Conservation (phyloP, 2,888 invertebrate species). For the Leucoma salicis region DNA sequence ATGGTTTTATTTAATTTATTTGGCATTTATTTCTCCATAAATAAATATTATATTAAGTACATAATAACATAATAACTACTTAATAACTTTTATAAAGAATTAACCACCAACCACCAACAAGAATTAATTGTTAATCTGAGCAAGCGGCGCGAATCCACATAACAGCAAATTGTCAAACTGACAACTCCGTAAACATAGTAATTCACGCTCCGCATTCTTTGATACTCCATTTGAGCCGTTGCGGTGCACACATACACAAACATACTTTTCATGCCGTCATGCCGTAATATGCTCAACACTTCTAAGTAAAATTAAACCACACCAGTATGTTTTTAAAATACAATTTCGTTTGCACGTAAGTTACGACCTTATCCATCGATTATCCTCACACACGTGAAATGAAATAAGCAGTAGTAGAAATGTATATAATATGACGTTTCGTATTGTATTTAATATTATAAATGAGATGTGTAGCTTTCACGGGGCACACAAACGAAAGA, state of each 20-base stretch:
- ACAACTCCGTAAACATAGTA: slow-evolving; percentile 78
- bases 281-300: slow-evolving; percentile 46
- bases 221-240: slow-evolving; percentile 69
- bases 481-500: slow-evolving; percentile 69
- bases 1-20: neutral
- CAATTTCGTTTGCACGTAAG: slow-evolving; percentile 25
- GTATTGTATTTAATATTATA: slow-evolving; percentile 76
- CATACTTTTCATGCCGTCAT: slow-evolving; percentile 66
- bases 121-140: slow-evolving; percentile 41
- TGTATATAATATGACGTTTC: slow-evolving; percentile 77
- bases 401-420: slow-evolving; percentile 67
- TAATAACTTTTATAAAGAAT: slow-evolving; percentile 6
- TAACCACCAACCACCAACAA: slow-evolving; percentile 18
- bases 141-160: slow-evolving; percentile 52
- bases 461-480: slow-evolving; percentile 82
- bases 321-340: slow-evolving; percentile 22
- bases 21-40: no score
- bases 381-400: slow-evolving; percentile 60
- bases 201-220: slow-evolving; percentile 80
- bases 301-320: slow-evolving; percentile 28
- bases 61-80: neutral
- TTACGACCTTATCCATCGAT: slow-evolving; percentile 40
- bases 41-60: neutral
- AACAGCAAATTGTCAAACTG: slow-evolving; percentile 74
- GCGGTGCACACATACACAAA: slow-evolving; percentile 62